phyloP scores from a whole-genome alignment of 2,888 invertebrate genomes.

The Digitonthophagus gazella region DNA sequence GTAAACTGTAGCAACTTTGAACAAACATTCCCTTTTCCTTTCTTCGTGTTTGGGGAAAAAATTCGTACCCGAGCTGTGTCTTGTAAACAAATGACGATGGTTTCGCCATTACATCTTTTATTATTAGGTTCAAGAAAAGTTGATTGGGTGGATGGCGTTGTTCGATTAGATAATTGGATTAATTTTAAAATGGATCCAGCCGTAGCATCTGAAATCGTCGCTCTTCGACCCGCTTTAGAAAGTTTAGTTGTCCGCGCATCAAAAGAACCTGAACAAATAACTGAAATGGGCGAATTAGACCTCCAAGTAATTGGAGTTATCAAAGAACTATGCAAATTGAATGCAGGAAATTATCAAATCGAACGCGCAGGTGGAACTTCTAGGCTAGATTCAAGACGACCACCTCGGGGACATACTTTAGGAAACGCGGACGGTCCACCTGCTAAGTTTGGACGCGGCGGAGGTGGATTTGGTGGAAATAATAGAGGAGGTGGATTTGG shows the following conservation, averaged over 20 bases:
- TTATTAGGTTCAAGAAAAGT: constrained; percentile 90
- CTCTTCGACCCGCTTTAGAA: constrained; percentile 87
- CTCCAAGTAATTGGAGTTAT: constrained; percentile 70
- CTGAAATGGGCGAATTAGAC: constrained; percentile 63
- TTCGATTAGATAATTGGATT: constrained; percentile 92
- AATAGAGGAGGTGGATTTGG: constrained; percentile 34
- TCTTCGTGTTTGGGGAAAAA: constrained; percentile 98
- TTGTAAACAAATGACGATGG: constrained; percentile 94
- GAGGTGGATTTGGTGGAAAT: constrained; percentile 38
- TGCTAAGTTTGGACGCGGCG: constrained; percentile 49
- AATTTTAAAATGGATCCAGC: constrained; percentile 81
- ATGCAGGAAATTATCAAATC: constrained; percentile 72
- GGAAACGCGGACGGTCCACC: constrained; percentile 45
- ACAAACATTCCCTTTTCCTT: constrained; percentile 85
- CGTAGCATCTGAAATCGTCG: constrained; percentile 78
- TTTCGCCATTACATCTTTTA: constrained; percentile 88
- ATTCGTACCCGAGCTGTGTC: constrained; percentile 92
- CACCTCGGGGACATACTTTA: constrained; percentile 52
- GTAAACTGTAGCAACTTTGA: constrained; percentile 88
- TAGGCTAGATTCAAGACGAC: constrained; percentile 55
- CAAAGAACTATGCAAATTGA: constrained; percentile 70
- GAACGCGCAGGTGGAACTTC: constrained; percentile 56
- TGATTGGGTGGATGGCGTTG: constrained; percentile 71
- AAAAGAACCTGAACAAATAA: constrained; percentile 73
- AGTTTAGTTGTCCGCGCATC: constrained; percentile 77